Base-by-base conservation (phyloP, 2,797 vertebrate genomes). In the Pseudochirops cupreus region DNA sequence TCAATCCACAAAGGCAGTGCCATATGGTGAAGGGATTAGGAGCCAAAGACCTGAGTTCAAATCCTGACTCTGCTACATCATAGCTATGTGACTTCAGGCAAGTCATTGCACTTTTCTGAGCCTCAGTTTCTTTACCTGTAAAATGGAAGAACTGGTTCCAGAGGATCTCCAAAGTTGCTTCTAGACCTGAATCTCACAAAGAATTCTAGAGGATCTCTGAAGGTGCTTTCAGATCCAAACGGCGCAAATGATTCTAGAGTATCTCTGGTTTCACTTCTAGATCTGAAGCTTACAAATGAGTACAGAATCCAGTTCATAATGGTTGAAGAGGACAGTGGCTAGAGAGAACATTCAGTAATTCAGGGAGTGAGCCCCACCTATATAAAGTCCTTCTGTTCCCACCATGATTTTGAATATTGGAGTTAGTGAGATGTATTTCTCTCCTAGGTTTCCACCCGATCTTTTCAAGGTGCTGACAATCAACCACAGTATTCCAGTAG, bases 401-500 rank as follows among this genome's bases (percentile, higher is more conserved):
- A 13, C 21, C 29, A 7, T 18, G 82, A 24, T 92, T 96, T 96
- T 97, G 91, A 97, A 82, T 11, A 4, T n/a, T 67, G 13, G 21
- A 46, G 31, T 89, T 93, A 33, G 0, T 94, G 26, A 82, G 21
- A 82, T 46, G 74, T 24, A 3, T 46, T 82, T 97, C 95, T 96
- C 1, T 96, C 1, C 96, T 26, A 99, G 99, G 97, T 98, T 99
- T 94, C 93, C 98, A 0, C 96, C 24, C 0, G 92, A 98, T 0
- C 54, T 99, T 93, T 95, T 99, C 95, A 97, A 98, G 90, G 55
- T 99, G 87, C 96, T 99, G 96, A 98, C 98, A 11, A 95, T 59
- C 94, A 99, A 99, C 26, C 98, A 98, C 97, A 99, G 98, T 3
- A 57, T 99, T 57, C 98, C 99, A 0, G 54, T 96, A 1, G 98